A percentile compares a stretch with the other conserved stretches of the same genome.
Evolutionary conservation across 2,113 vertebrate species (phyloP).

Genomic region (Pelobates fuscus): DNA sequence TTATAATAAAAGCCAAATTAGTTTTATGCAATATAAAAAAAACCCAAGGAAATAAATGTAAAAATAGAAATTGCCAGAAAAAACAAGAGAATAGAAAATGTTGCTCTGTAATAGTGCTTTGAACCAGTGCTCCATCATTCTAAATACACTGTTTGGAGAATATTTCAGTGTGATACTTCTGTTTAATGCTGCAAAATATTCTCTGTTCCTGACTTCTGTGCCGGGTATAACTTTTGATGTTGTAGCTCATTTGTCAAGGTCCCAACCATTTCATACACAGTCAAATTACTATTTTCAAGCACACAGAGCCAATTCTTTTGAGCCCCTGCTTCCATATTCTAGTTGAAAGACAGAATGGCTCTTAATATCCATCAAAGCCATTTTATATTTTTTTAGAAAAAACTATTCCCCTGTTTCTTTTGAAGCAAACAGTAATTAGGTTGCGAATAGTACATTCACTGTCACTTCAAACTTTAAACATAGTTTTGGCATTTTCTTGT

Average conservation of each 20-base stretch:
- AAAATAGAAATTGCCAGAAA: too few species aligned
- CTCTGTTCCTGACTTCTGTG: background rate
- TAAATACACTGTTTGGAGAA: background rate
- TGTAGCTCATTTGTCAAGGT: slow-evolving; percentile 32
- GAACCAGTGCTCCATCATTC: slow-evolving; percentile 11
- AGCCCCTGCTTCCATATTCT: background rate
- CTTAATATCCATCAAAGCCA: slow-evolving; percentile 37
- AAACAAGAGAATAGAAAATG: background rate
- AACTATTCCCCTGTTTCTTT: slow-evolving; percentile 27
- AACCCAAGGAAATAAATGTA: too few species aligned
- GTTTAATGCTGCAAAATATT: slow-evolving; percentile 14
- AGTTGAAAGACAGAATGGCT: slow-evolving; percentile 8
- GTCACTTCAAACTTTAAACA: background rate
- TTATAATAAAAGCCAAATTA: too few species aligned
- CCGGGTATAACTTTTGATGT: slow-evolving; percentile 6
- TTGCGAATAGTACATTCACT: background rate
- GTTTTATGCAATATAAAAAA: too few species aligned
- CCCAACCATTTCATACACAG: slow-evolving; percentile 11
- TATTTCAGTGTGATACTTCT: slow-evolving; percentile 3
- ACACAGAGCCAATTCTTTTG: slow-evolving; percentile 2
- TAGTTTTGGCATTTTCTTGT: too few species aligned
- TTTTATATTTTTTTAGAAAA: slow-evolving; percentile 1
- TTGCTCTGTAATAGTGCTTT: background rate
- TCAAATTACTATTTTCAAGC: slow-evolving; percentile 26
- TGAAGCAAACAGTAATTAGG: slow-evolving; percentile 8